phyloP scores from a whole-genome alignment of 2,113 vertebrate species.

The Phrynosoma blainvillii region DNA sequence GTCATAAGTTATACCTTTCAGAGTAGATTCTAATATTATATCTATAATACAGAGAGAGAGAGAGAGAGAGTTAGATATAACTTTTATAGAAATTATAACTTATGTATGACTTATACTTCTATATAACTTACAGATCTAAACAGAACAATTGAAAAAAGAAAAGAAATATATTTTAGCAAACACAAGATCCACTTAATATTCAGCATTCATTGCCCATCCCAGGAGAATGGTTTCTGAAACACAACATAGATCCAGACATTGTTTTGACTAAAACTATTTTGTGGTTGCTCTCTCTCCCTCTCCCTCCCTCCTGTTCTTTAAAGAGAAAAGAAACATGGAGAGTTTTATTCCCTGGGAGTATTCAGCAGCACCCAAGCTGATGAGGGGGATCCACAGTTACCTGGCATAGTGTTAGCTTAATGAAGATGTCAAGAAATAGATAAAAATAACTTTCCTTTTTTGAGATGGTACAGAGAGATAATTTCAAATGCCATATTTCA shows the following conservation, averaged over 20 bases:
- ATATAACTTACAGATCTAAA: too few relatives aligned
- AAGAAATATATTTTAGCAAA: not conserved
- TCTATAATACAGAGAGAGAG: too few relatives aligned
- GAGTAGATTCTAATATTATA: too few relatives aligned
- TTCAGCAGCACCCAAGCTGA: slow-evolving; percentile 25
- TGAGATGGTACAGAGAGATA: slow-evolving; percentile 39
- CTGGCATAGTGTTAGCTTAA: slow-evolving; percentile 13
- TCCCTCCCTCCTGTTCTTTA: not conserved
- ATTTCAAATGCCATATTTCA: slow-evolving; percentile 63
- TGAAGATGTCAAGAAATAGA: slow-evolving; percentile 47
- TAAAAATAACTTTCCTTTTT: slow-evolving; percentile 46
- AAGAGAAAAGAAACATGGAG: not conserved
- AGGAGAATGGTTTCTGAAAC: not conserved
- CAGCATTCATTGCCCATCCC: slow-evolving; percentile 3
- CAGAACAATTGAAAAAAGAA: not conserved
- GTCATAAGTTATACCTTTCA: too few relatives aligned
- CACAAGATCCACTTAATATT: not conserved
- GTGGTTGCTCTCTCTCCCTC: not conserved
- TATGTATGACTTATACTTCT: too few relatives aligned
- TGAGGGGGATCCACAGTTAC: slow-evolving; percentile 11
- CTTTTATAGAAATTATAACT: too few relatives aligned
- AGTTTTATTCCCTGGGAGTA: slow-evolving; percentile 14
- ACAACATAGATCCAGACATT: slow-evolving; percentile 3
- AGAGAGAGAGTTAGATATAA: too few relatives aligned
- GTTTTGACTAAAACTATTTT: slow-evolving; percentile 25